These are phyloP conservation scores for Acrocephalus kingi DNA, from an alignment of 2,113 vertebrate genomes.

Conservation along the genomic window DNA sequence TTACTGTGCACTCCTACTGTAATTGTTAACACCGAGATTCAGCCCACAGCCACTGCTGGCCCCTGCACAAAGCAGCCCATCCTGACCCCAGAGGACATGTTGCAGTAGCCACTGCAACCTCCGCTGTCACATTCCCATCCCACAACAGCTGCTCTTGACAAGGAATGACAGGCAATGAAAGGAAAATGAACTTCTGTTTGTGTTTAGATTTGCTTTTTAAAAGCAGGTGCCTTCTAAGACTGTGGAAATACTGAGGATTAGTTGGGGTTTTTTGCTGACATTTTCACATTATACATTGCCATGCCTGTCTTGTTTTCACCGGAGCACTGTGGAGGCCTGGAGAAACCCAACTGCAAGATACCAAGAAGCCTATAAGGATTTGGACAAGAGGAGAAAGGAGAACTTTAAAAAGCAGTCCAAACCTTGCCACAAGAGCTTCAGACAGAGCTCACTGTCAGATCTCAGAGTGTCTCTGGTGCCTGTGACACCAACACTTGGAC, in stretches of 20 bases:
- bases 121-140: rapidly evolving
- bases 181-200: background rate
- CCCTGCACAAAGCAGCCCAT: rapidly evolving
- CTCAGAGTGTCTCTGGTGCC: background rate
- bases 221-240: background rate
- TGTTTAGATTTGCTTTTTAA: background rate
- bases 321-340: background rate
- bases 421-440: background rate
- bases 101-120: background rate
- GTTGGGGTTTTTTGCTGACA: background rate
- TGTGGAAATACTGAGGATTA: background rate
- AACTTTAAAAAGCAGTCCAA: background rate
- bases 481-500: background rate
- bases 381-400: background rate
- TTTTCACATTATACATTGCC: background rate
- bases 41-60: background rate
- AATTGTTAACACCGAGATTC: background rate
- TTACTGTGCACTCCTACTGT: background rate
- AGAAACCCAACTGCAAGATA: background rate
- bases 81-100: background rate
- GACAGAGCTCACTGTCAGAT: background rate
- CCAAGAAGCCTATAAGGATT: background rate
- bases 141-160: background rate
- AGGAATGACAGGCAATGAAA: background rate
- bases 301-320: background rate